Evolutionary conservation across 2,797 vertebrate species (phyloP).

Genomic region (Mallotus villosus): DNA sequence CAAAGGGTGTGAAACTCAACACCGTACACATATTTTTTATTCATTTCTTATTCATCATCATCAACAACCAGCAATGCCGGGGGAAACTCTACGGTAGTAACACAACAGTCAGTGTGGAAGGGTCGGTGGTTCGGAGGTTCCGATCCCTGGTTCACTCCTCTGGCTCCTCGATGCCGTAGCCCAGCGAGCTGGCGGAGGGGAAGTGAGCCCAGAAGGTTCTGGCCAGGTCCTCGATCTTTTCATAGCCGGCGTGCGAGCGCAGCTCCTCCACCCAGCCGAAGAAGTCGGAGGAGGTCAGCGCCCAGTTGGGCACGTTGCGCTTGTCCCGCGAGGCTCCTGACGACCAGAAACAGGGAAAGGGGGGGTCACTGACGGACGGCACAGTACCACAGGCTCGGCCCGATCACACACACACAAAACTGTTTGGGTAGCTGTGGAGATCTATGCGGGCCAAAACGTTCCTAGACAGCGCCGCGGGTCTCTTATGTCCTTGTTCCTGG

Average conservation of each 20-base stretch:
- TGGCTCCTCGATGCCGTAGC: conserved; percentile 53
- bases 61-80: background rate
- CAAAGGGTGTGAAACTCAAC: background rate
- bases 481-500: background rate
- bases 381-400: background rate
- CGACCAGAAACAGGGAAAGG: conserved; percentile 8
- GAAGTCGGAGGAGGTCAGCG: conserved; percentile 66
- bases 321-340: conserved; percentile 49
- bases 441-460: background rate
- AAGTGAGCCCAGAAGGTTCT: conserved; percentile 73
- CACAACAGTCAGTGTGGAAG: background rate
- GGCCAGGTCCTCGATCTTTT: conserved; percentile 64
- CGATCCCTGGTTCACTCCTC: background rate
- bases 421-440: background rate
- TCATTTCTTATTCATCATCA: background rate
- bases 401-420: background rate
- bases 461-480: background rate
- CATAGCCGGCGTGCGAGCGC: conserved; percentile 59
- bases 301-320: conserved; percentile 68
- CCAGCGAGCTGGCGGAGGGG: conserved; percentile 63
- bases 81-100: background rate
- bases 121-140: background rate
- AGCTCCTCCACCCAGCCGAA: conserved; percentile 71
- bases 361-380: background rate
- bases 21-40: background rate